These are phyloP conservation scores for Yponomeuta plumbellus DNA, from an alignment of 2,888 invertebrate species.

Conservation along the genomic window DNA sequence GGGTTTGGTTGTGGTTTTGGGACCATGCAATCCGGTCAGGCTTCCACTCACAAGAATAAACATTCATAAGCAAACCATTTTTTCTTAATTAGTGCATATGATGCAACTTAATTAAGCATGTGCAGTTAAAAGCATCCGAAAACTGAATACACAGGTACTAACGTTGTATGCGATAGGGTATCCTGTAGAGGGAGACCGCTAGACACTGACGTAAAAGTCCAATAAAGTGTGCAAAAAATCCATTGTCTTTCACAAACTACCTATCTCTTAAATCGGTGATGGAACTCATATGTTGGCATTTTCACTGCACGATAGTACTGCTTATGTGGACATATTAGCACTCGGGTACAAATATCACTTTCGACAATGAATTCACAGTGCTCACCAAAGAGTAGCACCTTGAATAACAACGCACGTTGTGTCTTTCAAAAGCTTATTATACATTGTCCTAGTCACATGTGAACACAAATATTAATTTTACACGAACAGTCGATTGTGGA, in stretches of 20 bases:
- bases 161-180: conserved; percentile 2
- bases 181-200: conserved; percentile 14
- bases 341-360: conserved; percentile 33
- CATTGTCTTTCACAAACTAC: conserved; percentile 43
- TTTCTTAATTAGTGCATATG: background rate
- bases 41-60: no score
- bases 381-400: conserved; percentile 31
- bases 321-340: conserved; percentile 27
- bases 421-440: conserved; percentile 4
- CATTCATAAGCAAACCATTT: no score
- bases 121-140: background rate
- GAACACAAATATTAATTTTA: background rate
- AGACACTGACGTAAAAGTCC: conserved; percentile 30
- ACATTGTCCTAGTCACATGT: background rate
- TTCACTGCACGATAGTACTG: conserved; percentile 28
- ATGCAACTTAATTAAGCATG: background rate
- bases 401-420: conserved; percentile 36
- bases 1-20: no score
- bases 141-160: background rate
- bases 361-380: conserved; percentile 40
- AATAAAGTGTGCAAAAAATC: conserved; percentile 33
- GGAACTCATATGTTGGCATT: conserved; percentile 40
- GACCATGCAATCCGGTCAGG: no score
- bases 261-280: conserved; percentile 47
- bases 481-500: background rate